phyloP scores from a whole-genome alignment of 2,113 vertebrate genomes.

The Onychostruthus taczanowskii region DNA sequence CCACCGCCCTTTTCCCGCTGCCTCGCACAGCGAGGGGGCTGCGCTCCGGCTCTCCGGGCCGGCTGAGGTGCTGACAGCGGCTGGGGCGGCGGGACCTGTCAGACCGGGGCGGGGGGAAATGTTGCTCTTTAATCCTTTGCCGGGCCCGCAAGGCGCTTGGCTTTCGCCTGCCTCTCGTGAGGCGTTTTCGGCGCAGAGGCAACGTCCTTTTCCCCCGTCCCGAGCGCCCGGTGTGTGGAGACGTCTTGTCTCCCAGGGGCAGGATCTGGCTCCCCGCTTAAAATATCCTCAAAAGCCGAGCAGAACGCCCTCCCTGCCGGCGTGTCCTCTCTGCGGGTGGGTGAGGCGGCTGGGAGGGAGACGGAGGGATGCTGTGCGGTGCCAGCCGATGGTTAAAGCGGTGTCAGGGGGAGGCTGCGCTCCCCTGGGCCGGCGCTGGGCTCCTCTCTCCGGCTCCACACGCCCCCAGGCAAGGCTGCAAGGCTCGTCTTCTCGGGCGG shows the following conservation, averaged over 20 bases:
- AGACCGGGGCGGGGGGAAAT: neutral
- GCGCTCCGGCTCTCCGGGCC: neutral
- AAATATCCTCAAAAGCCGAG: neutral
- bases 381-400: neutral
- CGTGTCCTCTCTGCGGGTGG: neutral
- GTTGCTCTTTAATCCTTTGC: neutral
- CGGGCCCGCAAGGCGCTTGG: neutral
- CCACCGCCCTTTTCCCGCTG: neutral
- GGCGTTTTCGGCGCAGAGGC: neutral
- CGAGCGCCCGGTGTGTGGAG: neutral
- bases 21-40: neutral
- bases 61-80: neutral
- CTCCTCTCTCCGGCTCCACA: neutral
- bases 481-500: neutral
- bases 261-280: neutral
- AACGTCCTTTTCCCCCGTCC: neutral
- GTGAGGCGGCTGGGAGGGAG: neutral
- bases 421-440: neutral
- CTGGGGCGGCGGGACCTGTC: neutral
- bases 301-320: neutral
- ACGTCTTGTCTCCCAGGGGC: neutral
- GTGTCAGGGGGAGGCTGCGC: neutral
- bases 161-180: neutral
- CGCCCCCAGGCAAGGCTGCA: neutral
- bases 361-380: neutral